phyloP scores from a whole-genome alignment of 2,113 vertebrate species.

The Setophaga kirtlandii region DNA sequence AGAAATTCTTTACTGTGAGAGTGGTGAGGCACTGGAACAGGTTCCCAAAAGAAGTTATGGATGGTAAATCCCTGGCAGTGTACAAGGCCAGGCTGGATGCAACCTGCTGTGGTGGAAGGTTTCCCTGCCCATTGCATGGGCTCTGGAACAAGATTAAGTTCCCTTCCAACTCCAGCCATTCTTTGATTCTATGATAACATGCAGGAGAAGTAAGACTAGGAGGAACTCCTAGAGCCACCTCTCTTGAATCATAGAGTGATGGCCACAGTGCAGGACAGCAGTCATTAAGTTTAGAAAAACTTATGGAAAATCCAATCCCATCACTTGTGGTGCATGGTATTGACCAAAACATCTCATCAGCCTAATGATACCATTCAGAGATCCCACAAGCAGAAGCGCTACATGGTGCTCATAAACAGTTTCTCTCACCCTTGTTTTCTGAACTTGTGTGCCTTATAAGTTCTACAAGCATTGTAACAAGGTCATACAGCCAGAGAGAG shows the following conservation, averaged over 20 bases:
- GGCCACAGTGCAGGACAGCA: accelerated
- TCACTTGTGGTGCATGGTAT: neutral
- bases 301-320: neutral
- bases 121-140: neutral
- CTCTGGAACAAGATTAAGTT: neutral
- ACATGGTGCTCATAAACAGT: neutral
- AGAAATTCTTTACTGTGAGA: neutral
- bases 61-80: no score
- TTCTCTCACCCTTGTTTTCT: neutral
- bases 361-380: neutral
- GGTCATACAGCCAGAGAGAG: neutral
- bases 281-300: neutral
- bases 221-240: neutral
- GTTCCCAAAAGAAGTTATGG: neutral
- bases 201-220: neutral
- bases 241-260: neutral
- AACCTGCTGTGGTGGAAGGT: neutral
- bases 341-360: neutral
- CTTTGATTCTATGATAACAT: neutral
- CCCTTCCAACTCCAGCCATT: neutral
- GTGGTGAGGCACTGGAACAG: neutral
- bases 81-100: neutral
- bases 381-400: neutral
- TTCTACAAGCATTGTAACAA: neutral
- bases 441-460: neutral